Conservation (phyloP, 2,113 vertebrate genomes). For the Pollimyrus isidori region DNA sequence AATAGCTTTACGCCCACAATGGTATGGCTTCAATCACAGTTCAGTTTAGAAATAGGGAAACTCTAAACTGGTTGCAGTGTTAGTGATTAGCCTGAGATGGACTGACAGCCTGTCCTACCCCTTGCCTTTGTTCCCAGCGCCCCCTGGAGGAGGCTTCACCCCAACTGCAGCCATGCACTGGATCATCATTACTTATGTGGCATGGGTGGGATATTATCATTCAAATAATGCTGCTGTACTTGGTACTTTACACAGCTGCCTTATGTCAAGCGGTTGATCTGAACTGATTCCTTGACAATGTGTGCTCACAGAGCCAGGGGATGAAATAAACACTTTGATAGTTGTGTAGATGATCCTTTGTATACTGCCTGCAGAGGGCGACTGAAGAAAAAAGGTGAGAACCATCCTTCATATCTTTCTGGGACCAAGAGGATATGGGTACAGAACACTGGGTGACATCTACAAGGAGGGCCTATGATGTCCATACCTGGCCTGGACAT, state of each 20-base stretch:
- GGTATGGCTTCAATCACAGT: not conserved
- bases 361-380: not conserved
- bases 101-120: not conserved
- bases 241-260: not conserved
- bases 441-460: not conserved
- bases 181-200: not conserved
- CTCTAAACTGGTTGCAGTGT: not conserved
- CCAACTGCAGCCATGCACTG: not conserved
- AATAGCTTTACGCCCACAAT: not conserved
- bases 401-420: not conserved
- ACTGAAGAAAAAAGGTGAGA: not conserved
- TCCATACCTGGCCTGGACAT: not conserved
- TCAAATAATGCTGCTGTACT: not conserved
- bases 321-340: not conserved
- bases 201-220: not conserved
- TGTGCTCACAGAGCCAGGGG: not conserved
- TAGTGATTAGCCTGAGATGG: not conserved
- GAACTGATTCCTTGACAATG: not conserved
- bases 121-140: not conserved
- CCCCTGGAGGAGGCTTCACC: not conserved
- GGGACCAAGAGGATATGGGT: not conserved
- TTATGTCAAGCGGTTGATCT: not conserved
- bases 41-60: not conserved
- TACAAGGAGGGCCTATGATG: not conserved
- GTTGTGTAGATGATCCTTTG: not conserved